These are phyloP conservation scores for Onychomys torridus DNA, from an alignment of 2,797 vertebrate genomes.

Conservation along the genomic window DNA sequence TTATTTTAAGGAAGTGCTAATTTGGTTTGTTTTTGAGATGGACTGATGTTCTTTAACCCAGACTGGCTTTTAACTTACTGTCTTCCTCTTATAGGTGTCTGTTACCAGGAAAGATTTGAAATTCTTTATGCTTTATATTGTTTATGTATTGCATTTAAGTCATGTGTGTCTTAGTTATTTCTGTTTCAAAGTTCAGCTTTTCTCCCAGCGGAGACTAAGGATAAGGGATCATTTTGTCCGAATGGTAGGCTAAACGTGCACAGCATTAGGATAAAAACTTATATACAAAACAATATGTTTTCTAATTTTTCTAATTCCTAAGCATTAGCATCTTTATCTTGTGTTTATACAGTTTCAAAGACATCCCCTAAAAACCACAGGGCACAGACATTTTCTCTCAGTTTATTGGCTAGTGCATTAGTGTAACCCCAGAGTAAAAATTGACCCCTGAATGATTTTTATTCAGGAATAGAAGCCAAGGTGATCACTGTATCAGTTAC, in stretches of 20 bases:
- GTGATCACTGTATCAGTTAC: background rate
- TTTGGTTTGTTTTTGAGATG: background rate
- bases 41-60: background rate
- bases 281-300: background rate
- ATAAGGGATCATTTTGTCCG: background rate
- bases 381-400: constrained; percentile 2
- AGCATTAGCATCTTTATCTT: constrained; percentile 8
- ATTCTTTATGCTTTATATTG: background rate
- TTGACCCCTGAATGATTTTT: background rate
- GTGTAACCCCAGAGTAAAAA: background rate
- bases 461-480: background rate
- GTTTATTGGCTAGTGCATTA: background rate
- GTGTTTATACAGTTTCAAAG: background rate
- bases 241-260: background rate
- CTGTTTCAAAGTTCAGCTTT: background rate
- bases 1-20: background rate
- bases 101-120: background rate
- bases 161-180: constrained; percentile 1
- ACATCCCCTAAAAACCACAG: background rate
- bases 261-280: constrained; percentile 1
- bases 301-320: background rate
- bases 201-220: background rate
- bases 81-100: background rate
- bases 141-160: background rate
- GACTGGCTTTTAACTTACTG: background rate